Evolutionary conservation across 2,797 vertebrate species (phyloP).

Genomic region (Paedocypris micromegethes): DNA sequence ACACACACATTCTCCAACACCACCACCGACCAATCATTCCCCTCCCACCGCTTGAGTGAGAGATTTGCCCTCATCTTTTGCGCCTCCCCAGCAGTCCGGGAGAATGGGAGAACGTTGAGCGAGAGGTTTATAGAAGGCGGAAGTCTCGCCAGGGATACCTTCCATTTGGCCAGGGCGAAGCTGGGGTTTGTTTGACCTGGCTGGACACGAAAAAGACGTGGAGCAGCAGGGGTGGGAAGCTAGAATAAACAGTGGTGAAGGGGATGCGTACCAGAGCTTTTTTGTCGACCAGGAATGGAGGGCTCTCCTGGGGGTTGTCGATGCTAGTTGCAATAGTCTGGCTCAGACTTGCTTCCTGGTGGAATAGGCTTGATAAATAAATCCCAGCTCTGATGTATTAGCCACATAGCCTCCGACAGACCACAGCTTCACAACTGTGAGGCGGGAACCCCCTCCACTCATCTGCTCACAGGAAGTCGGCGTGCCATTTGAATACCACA

Average conservation of each 20-base stretch:
- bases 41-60: constrained; percentile 37
- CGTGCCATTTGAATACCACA: constrained; percentile 24
- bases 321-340: constrained; percentile 68
- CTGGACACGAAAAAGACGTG: constrained; percentile 72
- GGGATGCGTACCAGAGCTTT: constrained; percentile 66
- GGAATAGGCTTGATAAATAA: constrained; percentile 76
- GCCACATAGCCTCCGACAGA: constrained; percentile 54
- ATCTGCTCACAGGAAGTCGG: constrained; percentile 6
- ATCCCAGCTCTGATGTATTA: constrained; percentile 67
- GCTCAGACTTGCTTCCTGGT: constrained; percentile 73
- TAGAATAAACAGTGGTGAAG: constrained; percentile 77
- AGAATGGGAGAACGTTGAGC: constrained; percentile 42
- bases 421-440: constrained; percentile 3
- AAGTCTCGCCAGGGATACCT: constrained; percentile 58
- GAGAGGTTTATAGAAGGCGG: constrained; percentile 70
- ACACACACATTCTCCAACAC: constrained; percentile 23
- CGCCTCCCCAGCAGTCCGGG: constrained; percentile 37
- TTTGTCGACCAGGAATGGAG: constrained; percentile 78
- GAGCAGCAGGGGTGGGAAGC: constrained; percentile 67
- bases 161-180: constrained; percentile 48
- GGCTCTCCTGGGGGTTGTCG: constrained; percentile 58
- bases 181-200: constrained; percentile 72
- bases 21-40: constrained; percentile 37
- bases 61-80: constrained; percentile 39
- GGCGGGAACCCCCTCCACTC: not conserved